phyloP scores from a whole-genome alignment of 2,113 vertebrate genomes.

The Psammodynastes pulverulentus region DNA sequence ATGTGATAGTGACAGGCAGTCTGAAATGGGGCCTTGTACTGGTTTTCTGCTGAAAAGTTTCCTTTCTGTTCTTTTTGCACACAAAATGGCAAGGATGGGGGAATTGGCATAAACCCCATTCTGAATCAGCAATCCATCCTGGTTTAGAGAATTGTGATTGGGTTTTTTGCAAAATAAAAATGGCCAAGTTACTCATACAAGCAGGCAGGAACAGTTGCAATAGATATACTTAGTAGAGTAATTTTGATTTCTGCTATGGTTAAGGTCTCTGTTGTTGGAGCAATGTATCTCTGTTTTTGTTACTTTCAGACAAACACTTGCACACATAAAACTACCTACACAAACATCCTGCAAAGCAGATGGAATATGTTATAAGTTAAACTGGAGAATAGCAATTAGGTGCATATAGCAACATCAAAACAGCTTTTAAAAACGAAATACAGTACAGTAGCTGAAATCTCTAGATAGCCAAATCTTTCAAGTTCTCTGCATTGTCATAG shows the following conservation, averaged over 20 bases:
- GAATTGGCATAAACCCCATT: neutral
- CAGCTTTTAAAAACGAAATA: neutral
- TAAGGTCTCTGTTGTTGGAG: neutral
- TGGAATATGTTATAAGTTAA: neutral
- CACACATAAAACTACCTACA: neutral
- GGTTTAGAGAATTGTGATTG: neutral
- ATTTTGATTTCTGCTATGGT: neutral
- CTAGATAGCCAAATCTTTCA: neutral
- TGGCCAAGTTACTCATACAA: too few species aligned
- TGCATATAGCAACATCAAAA: neutral
- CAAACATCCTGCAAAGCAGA: neutral
- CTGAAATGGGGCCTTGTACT: neutral
- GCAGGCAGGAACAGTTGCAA: neutral
- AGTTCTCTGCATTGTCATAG: neutral
- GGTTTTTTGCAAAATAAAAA: neutral
- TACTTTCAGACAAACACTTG: neutral
- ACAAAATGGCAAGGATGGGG: neutral
- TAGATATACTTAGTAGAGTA: neutral
- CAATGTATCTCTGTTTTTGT: neutral
- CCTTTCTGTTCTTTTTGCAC: neutral
- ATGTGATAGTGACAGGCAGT: neutral
- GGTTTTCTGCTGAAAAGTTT: neutral
- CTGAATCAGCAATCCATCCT: neutral
- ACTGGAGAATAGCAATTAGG: neutral
- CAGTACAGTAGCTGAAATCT: neutral